A percentile compares a stretch with the other conserved stretches of the same genome.
Conservation (phyloP, 2,888 invertebrate species). For the Orthosia gothica region DNA sequence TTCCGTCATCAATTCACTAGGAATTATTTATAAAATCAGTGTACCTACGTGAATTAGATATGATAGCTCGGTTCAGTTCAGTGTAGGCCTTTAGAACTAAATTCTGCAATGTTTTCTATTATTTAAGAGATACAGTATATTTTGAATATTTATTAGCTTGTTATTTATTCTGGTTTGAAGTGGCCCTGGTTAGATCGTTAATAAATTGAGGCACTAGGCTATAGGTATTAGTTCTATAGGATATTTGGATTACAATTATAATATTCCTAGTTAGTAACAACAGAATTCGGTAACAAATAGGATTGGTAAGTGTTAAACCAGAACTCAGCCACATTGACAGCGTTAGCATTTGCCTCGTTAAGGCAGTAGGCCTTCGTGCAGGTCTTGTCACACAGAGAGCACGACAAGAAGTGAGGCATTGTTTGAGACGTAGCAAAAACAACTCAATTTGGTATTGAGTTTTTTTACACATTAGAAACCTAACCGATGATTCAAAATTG, state of each 20-base stretch:
- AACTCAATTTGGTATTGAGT: too few species aligned
- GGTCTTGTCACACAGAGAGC: too few species aligned
- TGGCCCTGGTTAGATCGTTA: not conserved
- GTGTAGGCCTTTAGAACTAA: not conserved
- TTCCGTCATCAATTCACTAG: slow-evolving; percentile 44
- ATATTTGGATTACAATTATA: not conserved
- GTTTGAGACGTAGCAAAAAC: too few species aligned
- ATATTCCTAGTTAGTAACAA: too few species aligned
- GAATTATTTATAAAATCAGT: slow-evolving; percentile 61
- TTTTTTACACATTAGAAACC: not conserved
- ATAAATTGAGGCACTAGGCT: not conserved
- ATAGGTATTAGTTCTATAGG: not conserved
- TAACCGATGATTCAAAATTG: not conserved
- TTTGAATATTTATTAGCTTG: slow-evolving; percentile 35
- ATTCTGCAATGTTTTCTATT: slow-evolving; percentile 24
- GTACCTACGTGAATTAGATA: slow-evolving; percentile 39
- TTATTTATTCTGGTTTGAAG: slow-evolving; percentile 8
- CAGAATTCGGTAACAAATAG: not conserved
- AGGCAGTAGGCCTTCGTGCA: too few species aligned
- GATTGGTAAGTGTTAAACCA: too few species aligned
- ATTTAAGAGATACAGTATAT: slow-evolving; percentile 2
- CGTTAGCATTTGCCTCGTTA: too few species aligned
- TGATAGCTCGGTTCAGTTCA: slow-evolving; percentile 31
- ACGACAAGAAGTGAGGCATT: too few species aligned
- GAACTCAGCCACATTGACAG: too few species aligned